Percentiles rank a stretch among this genome's conserved stretches.
Evolutionary conservation across 2,797 vertebrate species (phyloP).

Genomic region (Cynopterus sphinx): DNA sequence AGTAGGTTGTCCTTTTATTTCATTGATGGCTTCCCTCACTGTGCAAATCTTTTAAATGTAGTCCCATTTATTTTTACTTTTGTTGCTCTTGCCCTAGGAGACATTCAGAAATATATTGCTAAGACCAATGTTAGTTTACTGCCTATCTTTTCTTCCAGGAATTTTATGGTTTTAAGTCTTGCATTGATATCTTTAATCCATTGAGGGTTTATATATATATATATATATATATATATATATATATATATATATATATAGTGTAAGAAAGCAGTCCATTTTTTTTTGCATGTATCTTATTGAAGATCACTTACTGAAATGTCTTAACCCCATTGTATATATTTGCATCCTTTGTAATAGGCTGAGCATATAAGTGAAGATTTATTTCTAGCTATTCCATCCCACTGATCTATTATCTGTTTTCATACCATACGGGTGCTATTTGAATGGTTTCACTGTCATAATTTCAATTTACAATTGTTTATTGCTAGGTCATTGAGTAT

Average conservation of each 20-base stretch:
- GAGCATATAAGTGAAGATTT: neutral
- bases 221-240: too few species aligned
- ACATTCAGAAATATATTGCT: too few species aligned
- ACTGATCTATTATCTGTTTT: neutral
- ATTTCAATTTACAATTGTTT: slow-evolving; percentile 1
- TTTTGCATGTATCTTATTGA: neutral
- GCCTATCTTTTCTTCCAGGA: neutral
- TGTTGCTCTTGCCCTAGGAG: too few species aligned
- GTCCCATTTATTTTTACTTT: neutral
- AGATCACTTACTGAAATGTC: neutral
- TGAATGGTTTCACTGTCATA: neutral
- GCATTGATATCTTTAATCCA: neutral
- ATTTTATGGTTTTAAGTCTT: neutral
- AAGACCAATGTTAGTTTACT: too few species aligned
- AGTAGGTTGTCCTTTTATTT: neutral
- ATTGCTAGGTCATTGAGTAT: neutral
- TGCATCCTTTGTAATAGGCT: neutral
- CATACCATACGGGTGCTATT: neutral
- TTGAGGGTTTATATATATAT: neutral
- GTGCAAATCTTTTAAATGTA: neutral
- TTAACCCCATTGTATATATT: neutral
- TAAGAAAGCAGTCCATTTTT: neutral
- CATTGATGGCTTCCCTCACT: neutral
- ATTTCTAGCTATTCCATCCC: neutral
- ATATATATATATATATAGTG: neutral